Percentiles rank a stretch among this genome's conserved stretches.
Conservation (phyloP, 2,888 invertebrate genomes). For the Ernsta delagoae region DNA sequence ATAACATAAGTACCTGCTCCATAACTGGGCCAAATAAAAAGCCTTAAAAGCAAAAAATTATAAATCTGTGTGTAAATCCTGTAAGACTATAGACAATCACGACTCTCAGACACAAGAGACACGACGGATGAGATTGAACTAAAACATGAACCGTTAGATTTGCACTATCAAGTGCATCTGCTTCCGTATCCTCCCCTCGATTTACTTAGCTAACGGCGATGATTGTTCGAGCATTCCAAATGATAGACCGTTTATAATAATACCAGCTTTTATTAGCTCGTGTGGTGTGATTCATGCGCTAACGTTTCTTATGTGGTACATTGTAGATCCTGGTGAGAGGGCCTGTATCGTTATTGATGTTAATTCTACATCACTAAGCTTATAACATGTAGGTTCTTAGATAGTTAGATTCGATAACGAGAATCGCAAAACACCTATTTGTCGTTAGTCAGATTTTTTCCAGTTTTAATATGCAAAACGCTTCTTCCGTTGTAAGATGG, state of each 20-base stretch:
- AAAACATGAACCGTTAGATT: slow-evolving; percentile 35
- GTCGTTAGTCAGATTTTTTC: no score
- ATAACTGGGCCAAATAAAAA: no score
- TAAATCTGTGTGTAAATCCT: no score
- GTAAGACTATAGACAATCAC: slow-evolving; percentile 6
- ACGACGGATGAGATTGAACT: slow-evolving; percentile 28
- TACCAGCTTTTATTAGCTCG: slow-evolving; percentile 29
- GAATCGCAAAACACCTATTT: no score
- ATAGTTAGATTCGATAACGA: no score
- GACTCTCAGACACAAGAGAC: slow-evolving; percentile 25
- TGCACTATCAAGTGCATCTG: slow-evolving; percentile 48
- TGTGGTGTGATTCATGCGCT: slow-evolving; percentile 25
- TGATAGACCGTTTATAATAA: slow-evolving; percentile 34
- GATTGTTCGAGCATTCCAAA: slow-evolving; percentile 44
- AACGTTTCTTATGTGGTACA: not conserved
- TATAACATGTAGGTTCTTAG: no score
- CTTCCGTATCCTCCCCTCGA: slow-evolving; percentile 73
- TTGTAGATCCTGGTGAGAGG: not conserved
- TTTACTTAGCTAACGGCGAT: slow-evolving; percentile 73
- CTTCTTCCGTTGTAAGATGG: not conserved
- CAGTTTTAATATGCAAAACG: no score
- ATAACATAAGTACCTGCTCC: no score
- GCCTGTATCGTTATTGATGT: not conserved
- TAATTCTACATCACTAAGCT: no score
- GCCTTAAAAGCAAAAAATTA: no score